Evolutionary conservation across 2,797 vertebrate species (phyloP).

Genomic region (Dermochelys coriacea): DNA sequence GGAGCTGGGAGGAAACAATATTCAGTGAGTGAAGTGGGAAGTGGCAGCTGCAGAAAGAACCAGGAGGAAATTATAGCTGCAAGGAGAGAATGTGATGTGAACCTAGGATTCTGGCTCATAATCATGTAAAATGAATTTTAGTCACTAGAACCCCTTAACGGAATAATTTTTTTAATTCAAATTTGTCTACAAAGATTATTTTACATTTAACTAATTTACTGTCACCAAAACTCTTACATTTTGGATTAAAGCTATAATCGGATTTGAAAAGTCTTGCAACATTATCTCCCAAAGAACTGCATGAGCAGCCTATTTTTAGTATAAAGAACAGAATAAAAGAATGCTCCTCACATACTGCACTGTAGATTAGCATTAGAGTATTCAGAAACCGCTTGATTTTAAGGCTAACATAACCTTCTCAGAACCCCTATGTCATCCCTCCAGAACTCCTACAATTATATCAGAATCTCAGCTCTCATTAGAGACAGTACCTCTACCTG

Average conservation of each 20-base stretch:
- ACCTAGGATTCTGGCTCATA: background rate
- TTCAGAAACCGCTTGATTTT: background rate
- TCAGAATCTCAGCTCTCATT: background rate
- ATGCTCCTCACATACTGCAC: background rate
- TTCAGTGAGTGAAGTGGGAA: background rate
- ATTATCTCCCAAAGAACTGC: background rate
- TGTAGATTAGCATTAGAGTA: background rate
- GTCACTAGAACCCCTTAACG: background rate
- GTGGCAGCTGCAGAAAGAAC: background rate
- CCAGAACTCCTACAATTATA: background rate
- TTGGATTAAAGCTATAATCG: background rate
- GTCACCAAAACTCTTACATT: background rate
- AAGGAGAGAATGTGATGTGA: background rate
- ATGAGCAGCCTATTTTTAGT: background rate
- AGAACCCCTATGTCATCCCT: background rate
- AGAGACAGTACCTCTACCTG: background rate
- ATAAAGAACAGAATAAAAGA: background rate
- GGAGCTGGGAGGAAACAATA: background rate
- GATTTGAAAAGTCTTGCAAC: background rate
- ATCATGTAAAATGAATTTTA: background rate
- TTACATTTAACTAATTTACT: background rate
- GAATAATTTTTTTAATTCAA: background rate
- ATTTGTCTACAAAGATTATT: background rate
- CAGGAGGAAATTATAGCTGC: background rate
- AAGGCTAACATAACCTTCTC: background rate